Percentiles rank a stretch among this genome's conserved stretches.
phyloP scores from a whole-genome alignment of 2,113 vertebrate genomes.

The Antidorcas marsupialis region DNA sequence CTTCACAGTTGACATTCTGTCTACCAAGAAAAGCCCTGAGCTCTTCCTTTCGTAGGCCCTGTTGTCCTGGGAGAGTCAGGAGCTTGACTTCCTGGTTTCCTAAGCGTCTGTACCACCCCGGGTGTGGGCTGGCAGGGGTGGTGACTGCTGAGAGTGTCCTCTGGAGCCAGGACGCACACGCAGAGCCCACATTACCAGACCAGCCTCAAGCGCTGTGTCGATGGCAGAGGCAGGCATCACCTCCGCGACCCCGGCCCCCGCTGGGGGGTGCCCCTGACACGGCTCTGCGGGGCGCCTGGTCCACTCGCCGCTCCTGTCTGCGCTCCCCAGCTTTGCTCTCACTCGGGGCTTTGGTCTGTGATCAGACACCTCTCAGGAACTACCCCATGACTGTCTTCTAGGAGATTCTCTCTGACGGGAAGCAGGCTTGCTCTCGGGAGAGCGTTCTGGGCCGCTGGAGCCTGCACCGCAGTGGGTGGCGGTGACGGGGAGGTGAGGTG shows the following conservation, averaged over 20 bases:
- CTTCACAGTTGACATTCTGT: not conserved
- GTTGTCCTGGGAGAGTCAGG: not conserved
- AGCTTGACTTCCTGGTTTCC: not conserved
- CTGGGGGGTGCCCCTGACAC: fast-evolving
- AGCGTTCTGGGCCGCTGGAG: not conserved
- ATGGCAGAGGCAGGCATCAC: not conserved
- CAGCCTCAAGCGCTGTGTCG: fast-evolving
- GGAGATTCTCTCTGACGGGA: not conserved
- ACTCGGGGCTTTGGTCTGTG: not conserved
- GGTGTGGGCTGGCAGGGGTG: not conserved
- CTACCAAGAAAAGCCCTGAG: not conserved
- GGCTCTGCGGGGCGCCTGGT: fast-evolving
- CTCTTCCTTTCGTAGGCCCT: not conserved
- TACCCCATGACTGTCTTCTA: not conserved
- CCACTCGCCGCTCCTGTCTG: not conserved
- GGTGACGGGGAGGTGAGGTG: fast-evolving
- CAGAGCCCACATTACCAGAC: not conserved
- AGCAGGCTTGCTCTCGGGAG: not conserved
- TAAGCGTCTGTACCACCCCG: not conserved
- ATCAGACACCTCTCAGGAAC: not conserved
- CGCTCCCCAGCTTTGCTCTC: not conserved
- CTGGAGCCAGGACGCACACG: not conserved
- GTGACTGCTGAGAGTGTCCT: not conserved
- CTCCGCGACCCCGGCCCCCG: fast-evolving
- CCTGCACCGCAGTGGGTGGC: no score